Evolutionary conservation across 2,113 vertebrate species (phyloP).

Genomic region (Peromyscus maniculatus): DNA sequence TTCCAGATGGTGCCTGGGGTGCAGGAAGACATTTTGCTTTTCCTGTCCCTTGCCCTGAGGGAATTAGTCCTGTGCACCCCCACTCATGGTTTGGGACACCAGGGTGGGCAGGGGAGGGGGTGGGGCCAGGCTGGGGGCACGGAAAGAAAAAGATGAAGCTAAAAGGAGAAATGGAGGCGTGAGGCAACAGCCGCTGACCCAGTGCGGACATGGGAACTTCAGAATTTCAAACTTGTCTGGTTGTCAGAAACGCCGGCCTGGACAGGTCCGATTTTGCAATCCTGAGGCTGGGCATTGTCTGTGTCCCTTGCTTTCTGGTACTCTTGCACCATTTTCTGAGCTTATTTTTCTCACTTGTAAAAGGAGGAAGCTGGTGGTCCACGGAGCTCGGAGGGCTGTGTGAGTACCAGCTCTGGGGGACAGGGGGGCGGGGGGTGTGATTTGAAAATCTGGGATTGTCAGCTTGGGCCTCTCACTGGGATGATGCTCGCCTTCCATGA

Average conservation of each 20-base stretch:
- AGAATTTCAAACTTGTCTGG: not conserved
- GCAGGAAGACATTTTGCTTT: slow-evolving; percentile 38
- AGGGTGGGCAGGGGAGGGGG: not conserved
- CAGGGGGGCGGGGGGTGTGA: not conserved
- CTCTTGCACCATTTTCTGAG: slow-evolving; percentile 31
- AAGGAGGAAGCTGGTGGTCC: slow-evolving; percentile 23
- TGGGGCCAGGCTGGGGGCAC: not conserved
- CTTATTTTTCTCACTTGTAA: slow-evolving; percentile 21
- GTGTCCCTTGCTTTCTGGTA: not conserved
- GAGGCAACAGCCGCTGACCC: not conserved
- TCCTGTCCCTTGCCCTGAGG: not conserved
- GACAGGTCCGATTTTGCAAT: not conserved
- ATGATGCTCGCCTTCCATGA: not conserved
- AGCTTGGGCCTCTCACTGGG: not conserved
- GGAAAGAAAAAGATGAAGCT: not conserved
- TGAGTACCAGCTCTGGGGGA: not conserved
- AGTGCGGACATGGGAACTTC: not conserved
- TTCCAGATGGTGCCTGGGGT: slow-evolving; percentile 8
- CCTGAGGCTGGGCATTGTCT: not conserved
- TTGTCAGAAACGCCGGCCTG: not conserved
- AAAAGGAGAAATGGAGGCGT: not conserved
- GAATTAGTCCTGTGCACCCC: not conserved
- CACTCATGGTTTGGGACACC: not conserved
- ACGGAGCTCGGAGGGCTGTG: not conserved
- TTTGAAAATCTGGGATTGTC: not conserved